These are phyloP conservation scores for Phylloscopus whistleri DNA, from an alignment of 2,113 vertebrate species.

Conservation along the genomic window DNA sequence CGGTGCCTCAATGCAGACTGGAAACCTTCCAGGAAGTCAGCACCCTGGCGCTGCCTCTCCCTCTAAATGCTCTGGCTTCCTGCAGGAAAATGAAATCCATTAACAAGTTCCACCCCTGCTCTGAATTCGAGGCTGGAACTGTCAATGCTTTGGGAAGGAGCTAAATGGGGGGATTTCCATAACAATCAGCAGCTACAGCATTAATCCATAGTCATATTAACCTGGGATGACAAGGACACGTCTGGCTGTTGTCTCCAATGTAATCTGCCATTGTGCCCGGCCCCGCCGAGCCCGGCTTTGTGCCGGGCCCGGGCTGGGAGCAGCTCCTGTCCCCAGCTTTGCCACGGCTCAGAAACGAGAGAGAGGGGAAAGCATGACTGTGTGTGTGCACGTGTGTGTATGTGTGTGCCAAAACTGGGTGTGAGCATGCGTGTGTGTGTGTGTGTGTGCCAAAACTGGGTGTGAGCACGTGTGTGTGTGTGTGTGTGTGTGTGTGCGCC, in stretches of 20 bases:
- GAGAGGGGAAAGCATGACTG: neutral
- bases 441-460: neutral
- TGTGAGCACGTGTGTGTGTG: neutral
- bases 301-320: slow-evolving; percentile 1
- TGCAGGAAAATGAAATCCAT: slow-evolving; percentile 57
- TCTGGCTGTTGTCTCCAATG: slow-evolving; percentile 48
- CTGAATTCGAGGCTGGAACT: slow-evolving; percentile 45
- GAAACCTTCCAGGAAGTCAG: slow-evolving; percentile 47
- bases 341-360: neutral
- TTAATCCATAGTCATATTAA: slow-evolving; percentile 64
- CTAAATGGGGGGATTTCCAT: slow-evolving; percentile 64
- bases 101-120: slow-evolving; percentile 65
- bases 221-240: slow-evolving; percentile 64
- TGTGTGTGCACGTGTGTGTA: neutral
- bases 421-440: neutral
- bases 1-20: neutral
- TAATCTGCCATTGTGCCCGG: slow-evolving; percentile 30
- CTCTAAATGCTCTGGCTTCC: slow-evolving; percentile 50
- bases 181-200: slow-evolving; percentile 66
- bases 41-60: neutral
- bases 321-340: neutral
- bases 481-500: neutral
- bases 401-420: neutral
- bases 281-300: slow-evolving; percentile 42
- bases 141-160: slow-evolving; percentile 61